These are phyloP conservation scores for Drosophila cognata DNA, from an alignment of 2,888 invertebrate species.

Conservation along the genomic window DNA sequence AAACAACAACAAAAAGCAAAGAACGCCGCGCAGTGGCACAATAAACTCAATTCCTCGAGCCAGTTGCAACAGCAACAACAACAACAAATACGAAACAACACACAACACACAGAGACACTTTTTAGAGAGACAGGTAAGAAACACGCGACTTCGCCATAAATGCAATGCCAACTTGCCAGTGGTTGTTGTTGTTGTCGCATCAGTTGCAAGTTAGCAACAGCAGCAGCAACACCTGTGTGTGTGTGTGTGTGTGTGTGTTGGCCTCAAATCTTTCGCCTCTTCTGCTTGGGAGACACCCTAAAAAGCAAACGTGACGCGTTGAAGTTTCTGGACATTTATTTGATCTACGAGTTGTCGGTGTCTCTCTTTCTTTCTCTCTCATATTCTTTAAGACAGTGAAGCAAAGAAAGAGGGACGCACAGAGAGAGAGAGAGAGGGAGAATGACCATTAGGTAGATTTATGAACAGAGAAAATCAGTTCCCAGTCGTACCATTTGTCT, in stretches of 20 bases:
- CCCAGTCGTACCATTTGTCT: neutral
- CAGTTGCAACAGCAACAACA: slow-evolving; percentile 31
- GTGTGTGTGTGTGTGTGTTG: slow-evolving; percentile 31
- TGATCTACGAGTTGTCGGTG: slow-evolving; percentile 36
- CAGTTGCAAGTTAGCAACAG: slow-evolving; percentile 42
- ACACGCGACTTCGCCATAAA: slow-evolving; percentile 80
- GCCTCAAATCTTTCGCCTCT: slow-evolving; percentile 58
- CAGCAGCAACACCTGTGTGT: slow-evolving; percentile 22
- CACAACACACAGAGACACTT: slow-evolving; percentile 25
- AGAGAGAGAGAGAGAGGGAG: neutral
- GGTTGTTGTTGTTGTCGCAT: slow-evolving; percentile 43
- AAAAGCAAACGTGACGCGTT: slow-evolving; percentile 35
- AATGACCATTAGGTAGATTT: neutral
- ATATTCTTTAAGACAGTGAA: neutral
- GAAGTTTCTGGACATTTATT: slow-evolving; percentile 25
- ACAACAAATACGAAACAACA: slow-evolving; percentile 10
- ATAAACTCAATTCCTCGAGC: slow-evolving; percentile 73
- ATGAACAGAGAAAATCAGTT: neutral
- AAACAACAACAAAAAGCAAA: slow-evolving; percentile 35
- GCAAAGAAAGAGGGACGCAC: neutral
- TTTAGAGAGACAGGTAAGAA: slow-evolving; percentile 60
- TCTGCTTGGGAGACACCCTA: slow-evolving; percentile 42
- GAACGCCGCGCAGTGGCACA: slow-evolving; percentile 75
- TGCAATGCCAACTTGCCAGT: slow-evolving; percentile 61
- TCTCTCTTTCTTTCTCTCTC: neutral